A percentile compares a stretch with the other conserved stretches of the same genome.
Evolutionary conservation across 2,888 invertebrate genomes (phyloP).

Genomic region (Campoplex nolae): DNA sequence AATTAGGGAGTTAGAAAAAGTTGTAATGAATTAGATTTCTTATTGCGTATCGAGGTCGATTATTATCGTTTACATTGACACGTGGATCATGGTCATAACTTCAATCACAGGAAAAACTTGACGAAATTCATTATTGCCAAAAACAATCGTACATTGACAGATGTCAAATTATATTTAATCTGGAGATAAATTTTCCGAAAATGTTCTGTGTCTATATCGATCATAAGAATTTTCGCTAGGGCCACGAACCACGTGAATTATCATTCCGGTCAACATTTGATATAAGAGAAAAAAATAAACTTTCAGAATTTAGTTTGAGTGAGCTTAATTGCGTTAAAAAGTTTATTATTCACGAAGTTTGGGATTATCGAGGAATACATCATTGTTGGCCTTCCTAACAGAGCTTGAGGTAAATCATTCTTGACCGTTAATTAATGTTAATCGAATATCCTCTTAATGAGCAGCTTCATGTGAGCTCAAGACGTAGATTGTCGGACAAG

Average conservation of each 20-base stretch:
- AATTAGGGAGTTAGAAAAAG: background rate
- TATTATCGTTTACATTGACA: background rate
- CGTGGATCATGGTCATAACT: background rate
- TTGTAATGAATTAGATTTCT: background rate
- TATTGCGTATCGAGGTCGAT: background rate
- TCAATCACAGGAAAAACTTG: too few relatives aligned
- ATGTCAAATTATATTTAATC: background rate
- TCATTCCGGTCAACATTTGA: background rate
- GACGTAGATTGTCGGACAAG: background rate
- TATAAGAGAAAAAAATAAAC: background rate
- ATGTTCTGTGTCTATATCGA: background rate
- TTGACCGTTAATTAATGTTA: background rate
- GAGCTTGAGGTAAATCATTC: background rate
- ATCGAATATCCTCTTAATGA: background rate
- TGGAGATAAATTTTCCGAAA: background rate
- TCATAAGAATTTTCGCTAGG: background rate
- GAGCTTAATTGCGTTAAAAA: background rate
- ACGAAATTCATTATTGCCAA: too few relatives aligned
- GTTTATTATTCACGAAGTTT: background rate
- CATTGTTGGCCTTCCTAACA: background rate
- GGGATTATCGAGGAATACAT: background rate
- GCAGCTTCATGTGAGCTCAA: background rate
- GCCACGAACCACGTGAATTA: background rate
- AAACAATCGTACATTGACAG: background rate
- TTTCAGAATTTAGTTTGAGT: background rate